Evolutionary conservation across 2,888 invertebrate species (phyloP).

Genomic region (Scelioninae gen. 2): DNA sequence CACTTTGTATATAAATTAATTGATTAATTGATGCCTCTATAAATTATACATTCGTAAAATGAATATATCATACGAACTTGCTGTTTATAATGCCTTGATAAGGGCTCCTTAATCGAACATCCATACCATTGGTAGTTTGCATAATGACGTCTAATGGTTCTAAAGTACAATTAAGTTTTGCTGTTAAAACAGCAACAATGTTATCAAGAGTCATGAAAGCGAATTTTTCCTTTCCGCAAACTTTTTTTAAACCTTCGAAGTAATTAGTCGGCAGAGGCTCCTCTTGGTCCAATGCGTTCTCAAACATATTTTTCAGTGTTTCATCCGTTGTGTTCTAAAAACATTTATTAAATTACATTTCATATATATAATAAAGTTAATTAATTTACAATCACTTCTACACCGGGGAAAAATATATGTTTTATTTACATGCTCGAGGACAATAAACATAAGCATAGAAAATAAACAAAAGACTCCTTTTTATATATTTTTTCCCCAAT

Average conservation of each 20-base stretch:
- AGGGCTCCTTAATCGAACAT: slow-evolving; percentile 66
- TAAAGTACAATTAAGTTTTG: slow-evolving; percentile 67
- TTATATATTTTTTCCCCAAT: too few species aligned
- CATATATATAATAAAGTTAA: not conserved
- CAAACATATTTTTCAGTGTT: slow-evolving; percentile 66
- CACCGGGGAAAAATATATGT: too few species aligned
- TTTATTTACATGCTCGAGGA: too few species aligned
- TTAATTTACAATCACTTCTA: too few species aligned
- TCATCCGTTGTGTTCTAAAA: slow-evolving; percentile 71
- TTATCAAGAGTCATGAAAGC: slow-evolving; percentile 72
- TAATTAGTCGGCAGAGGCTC: slow-evolving; percentile 68
- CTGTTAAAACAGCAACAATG: slow-evolving; percentile 67
- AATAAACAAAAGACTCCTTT: too few species aligned
- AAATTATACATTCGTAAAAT: too few species aligned
- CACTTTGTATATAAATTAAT: too few species aligned
- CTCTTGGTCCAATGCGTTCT: slow-evolving; percentile 64
- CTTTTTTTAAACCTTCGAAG: slow-evolving; percentile 67
- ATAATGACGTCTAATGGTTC: slow-evolving; percentile 70
- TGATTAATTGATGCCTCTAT: too few species aligned
- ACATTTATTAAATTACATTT: not conserved
- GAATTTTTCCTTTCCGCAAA: slow-evolving; percentile 69
- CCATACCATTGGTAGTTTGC: slow-evolving; percentile 72
- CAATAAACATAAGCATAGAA: too few species aligned
- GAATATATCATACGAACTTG: slow-evolving; percentile 64
- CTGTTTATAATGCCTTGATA: slow-evolving; percentile 71